Evolutionary conservation across 1,140 invertebrate species (phyloP), one percentile per base, ranked within the genome.

Genomic region (Brachionus angularis): DNA sequence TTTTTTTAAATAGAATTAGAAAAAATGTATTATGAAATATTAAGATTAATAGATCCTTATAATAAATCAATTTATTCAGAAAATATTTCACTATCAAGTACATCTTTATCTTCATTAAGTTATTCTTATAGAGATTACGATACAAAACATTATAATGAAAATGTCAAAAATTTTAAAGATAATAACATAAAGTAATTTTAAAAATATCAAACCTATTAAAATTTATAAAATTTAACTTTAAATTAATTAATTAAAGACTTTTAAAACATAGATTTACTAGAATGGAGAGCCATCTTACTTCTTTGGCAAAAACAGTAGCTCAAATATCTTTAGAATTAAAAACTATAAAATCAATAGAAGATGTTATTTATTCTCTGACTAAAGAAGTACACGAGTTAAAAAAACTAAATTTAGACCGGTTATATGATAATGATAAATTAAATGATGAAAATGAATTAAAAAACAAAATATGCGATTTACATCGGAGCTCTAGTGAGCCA

Each of bases 291-390:
- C 91, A 95, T 78, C 91, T 94, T 10, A 90, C 93, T 7, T 93
- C 91, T 5, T 81, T 95, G 49, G 91, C 91, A 0, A 84, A 91
- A 67, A 92, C 89, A 72, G 91, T 94, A n/a, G 91, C 91, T 23
- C 91, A 93, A 80, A 81, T 94, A 2, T 93, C 91, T 16, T 91
- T 89, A 1, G 91, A 95, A 84, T 90, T 94, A 76, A 91, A 91
- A 81, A 82, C 91, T 14, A 89, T 91, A 84, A 47, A 50, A 23
- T 36, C 42, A 23, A 88, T 92, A 77, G 88, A 89, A n/a, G 78
- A 88, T 84, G 91, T 93, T 84, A 88, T 95, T 85, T 91, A 94
- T 80, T 87, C 86, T 76, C 88, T 95, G 76, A 84, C 89, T 72
- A 86, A 87, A 5, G 91, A 95, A 82, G 86, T 95, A 21, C 85